phyloP scores from a whole-genome alignment of 2,888 invertebrate species.

The Megalurothrips usitatus region DNA sequence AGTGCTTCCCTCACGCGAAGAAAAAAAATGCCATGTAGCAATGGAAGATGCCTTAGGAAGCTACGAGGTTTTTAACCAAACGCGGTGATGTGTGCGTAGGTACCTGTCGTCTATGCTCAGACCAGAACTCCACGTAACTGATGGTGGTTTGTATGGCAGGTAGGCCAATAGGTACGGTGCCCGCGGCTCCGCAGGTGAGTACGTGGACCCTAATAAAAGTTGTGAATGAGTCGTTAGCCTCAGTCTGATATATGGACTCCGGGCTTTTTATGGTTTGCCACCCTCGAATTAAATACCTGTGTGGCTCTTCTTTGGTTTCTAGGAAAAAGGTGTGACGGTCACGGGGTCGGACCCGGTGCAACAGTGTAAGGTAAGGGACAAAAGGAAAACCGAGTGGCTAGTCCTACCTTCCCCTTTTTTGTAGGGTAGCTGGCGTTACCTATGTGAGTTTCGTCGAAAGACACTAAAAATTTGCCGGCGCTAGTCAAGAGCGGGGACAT shows the following conservation, averaged over 20 bases:
- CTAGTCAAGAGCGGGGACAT: too few species aligned
- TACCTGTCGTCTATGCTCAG: too few species aligned
- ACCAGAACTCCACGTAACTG: too few species aligned
- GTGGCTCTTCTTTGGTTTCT: slow-evolving; percentile 11
- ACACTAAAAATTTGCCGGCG: background rate
- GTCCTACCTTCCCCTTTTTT: background rate
- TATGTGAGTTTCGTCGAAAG: background rate
- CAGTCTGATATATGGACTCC: slow-evolving; percentile 17
- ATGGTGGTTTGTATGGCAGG: too few species aligned
- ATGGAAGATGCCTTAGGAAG: too few species aligned
- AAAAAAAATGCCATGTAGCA: too few species aligned
- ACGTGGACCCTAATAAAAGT: slow-evolving; percentile 21
- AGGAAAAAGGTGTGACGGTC: background rate
- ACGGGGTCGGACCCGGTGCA: background rate
- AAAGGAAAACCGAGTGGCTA: background rate
- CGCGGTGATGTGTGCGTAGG: too few species aligned
- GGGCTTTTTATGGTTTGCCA: slow-evolving; percentile 6
- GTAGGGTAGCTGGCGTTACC: background rate
- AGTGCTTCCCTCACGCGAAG: too few species aligned
- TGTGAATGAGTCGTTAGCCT: slow-evolving; percentile 23
- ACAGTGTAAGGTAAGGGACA: background rate
- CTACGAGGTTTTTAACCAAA: too few species aligned
- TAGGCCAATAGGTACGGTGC: too few species aligned
- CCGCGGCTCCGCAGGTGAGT: too few species aligned
- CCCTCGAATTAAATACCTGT: slow-evolving; percentile 15